Conservation (phyloP, 2,113 vertebrate genomes). For the Opisthocomus hoazin region DNA sequence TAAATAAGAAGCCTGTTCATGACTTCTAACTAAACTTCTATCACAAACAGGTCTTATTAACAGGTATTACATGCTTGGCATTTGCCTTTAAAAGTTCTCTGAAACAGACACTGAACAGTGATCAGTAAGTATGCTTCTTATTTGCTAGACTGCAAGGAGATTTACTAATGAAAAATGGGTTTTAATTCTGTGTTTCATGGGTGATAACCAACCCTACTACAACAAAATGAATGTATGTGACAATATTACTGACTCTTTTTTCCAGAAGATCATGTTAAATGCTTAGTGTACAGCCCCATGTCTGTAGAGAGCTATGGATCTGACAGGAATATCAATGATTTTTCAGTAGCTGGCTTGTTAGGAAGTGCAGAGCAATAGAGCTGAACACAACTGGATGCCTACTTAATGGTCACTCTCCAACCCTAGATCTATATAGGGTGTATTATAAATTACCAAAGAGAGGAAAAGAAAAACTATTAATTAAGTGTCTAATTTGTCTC, state of each 20-base stretch:
- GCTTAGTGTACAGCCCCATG: background rate
- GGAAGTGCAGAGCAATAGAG: background rate
- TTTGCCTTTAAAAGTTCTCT: background rate
- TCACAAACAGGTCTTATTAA: background rate
- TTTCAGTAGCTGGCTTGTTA: background rate
- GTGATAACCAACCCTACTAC: background rate
- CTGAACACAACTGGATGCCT: background rate
- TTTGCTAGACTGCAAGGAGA: background rate
- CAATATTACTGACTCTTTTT: background rate
- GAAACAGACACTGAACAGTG: background rate
- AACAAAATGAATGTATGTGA: background rate
- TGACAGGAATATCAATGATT: background rate
- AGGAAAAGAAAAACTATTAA: background rate
- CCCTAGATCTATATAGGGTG: background rate
- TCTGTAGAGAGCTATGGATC: background rate
- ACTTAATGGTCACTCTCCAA: background rate
- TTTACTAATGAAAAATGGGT: background rate
- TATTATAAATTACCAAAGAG: background rate
- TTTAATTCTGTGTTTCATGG: background rate
- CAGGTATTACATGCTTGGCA: background rate
- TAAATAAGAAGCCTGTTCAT: background rate
- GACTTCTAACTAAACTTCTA: background rate
- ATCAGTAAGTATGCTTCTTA: background rate
- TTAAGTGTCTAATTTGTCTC: background rate
- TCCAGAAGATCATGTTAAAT: background rate